These are phyloP conservation scores for Macaria liturata DNA, from an alignment of 2,888 invertebrate genomes.

Conservation along the genomic window DNA sequence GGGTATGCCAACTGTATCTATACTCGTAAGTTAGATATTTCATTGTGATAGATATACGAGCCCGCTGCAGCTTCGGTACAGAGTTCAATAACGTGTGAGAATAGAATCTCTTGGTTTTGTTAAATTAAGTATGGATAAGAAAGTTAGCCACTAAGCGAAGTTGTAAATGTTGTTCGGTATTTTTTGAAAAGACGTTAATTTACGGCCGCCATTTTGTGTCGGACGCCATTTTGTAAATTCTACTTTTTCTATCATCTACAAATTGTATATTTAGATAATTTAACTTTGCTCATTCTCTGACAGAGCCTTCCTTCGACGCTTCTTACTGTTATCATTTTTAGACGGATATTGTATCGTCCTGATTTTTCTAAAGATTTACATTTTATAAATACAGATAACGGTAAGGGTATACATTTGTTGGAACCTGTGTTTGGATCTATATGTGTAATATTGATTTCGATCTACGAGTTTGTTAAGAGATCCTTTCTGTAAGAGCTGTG, in stretches of 20 bases:
- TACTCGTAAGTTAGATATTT: slow-evolving; percentile 54
- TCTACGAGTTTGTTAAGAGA: background rate
- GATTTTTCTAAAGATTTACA: slow-evolving; percentile 13
- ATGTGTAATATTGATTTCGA: no score
- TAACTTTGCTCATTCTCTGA: slow-evolving; percentile 42
- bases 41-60: slow-evolving; percentile 41
- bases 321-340: slow-evolving; percentile 39
- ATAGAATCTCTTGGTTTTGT: slow-evolving; percentile 20
- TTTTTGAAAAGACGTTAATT: slow-evolving; percentile 18
- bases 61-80: slow-evolving; percentile 61
- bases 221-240: slow-evolving; percentile 21
- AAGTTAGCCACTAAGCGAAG: slow-evolving; percentile 26
- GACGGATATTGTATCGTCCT: slow-evolving; percentile 40
- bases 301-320: slow-evolving; percentile 45
- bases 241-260: slow-evolving; percentile 29
- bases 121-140: background rate
- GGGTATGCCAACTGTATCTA: slow-evolving; percentile 45
- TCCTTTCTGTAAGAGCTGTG: background rate
- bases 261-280: slow-evolving; percentile 7
- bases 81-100: slow-evolving; percentile 8
- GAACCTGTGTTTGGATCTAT: no score
- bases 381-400: slow-evolving; percentile 6
- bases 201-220: slow-evolving; percentile 18
- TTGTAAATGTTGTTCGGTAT: slow-evolving; percentile 23
- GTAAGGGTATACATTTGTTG: background rate